Base-by-base conservation (phyloP, 2,797 vertebrate genomes). In the Tragopan temminckii region DNA sequence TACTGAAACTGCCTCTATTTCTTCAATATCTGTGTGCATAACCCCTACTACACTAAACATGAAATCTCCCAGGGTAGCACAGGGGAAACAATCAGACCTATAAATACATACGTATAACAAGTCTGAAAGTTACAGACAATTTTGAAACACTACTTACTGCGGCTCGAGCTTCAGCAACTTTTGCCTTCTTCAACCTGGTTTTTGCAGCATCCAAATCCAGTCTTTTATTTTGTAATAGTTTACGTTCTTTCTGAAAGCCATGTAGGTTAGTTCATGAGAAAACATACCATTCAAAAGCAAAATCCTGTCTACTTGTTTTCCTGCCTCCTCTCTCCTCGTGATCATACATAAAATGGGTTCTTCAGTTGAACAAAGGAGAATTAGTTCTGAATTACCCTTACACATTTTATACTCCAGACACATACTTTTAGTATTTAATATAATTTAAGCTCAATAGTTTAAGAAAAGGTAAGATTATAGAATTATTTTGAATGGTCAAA, bases 141-240 rank as follows among this genome's bases (percentile, higher is more conserved):
- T n/a, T 84, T 45, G 77, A 11, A 14, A 19, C 21, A 63, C 35
- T 88, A 98, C 99, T 98, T 97, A 99, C 99, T 78, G 98, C 98
- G 93, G 98, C 98, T 98, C 98, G 98, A 74, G 99, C 98, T 82
- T 99, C 99, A 70, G 98, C 94, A 98, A 99, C 98, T 97, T 98
- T 98, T 93, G 99, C 99, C 96, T 99, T 99, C 98, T 99, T 99
- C 95, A 99, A 96, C 91, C 98, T 98, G 43, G 99, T 99, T 98
- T 99, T 99, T 71, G 99, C 99, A 46, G 99, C 99, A 96, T 99
- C 99, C 97, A 99, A 98, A 97, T 99, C 99, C 97, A 99, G 94
- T 57, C 99, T 98, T 96, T 99, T 99, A 94, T 99, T 99, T 94
- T 99, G 99, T 93, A 99, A 98, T 29, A 99, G 97, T 97, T 99